These are phyloP conservation scores for Coleophora flavipennella DNA, from an alignment of 2,888 invertebrate species.

Conservation along the genomic window DNA sequence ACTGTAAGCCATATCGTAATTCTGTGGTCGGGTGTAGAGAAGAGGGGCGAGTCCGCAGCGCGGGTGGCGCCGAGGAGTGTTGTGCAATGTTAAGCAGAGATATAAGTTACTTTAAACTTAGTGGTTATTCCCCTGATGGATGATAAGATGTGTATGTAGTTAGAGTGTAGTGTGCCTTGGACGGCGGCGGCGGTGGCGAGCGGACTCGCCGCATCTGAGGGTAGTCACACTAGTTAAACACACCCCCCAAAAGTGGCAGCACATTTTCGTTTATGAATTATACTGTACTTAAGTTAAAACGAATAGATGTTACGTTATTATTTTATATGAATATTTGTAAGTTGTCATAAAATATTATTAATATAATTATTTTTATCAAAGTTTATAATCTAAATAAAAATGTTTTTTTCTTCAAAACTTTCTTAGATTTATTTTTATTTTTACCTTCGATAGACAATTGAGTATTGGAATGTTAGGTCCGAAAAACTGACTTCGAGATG, in stretches of 20 bases:
- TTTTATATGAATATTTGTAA: constrained; percentile 73
- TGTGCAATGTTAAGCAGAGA: constrained; percentile 52
- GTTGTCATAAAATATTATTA: constrained; percentile 74
- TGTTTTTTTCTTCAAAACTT: constrained; percentile 72
- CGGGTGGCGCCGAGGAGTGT: constrained; percentile 24
- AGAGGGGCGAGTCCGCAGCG: constrained; percentile 29
- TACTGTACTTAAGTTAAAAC: constrained; percentile 63
- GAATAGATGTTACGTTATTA: constrained; percentile 73
- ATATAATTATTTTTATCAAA: constrained; percentile 75
- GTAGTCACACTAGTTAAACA: constrained; percentile 69
- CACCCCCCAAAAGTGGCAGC: constrained; percentile 64
- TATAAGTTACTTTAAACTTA: constrained; percentile 21
- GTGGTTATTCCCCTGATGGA: constrained; percentile 19
- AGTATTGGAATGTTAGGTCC: too few species aligned
- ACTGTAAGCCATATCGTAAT: too few species aligned
- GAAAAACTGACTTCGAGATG: too few species aligned
- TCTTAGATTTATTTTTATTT: constrained; percentile 30
- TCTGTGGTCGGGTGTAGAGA: too few species aligned
- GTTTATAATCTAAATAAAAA: constrained; percentile 75
- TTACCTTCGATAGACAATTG: too few species aligned
- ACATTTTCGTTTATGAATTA: constrained; percentile 64
- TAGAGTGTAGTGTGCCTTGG: constrained; percentile 1
- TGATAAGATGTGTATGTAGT: constrained; percentile 5
- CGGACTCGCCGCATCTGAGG: constrained; percentile 28
- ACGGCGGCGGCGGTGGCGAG: constrained; percentile 14